Conservation (phyloP, 2,888 invertebrate species). For the Melipona beecheii region DNA sequence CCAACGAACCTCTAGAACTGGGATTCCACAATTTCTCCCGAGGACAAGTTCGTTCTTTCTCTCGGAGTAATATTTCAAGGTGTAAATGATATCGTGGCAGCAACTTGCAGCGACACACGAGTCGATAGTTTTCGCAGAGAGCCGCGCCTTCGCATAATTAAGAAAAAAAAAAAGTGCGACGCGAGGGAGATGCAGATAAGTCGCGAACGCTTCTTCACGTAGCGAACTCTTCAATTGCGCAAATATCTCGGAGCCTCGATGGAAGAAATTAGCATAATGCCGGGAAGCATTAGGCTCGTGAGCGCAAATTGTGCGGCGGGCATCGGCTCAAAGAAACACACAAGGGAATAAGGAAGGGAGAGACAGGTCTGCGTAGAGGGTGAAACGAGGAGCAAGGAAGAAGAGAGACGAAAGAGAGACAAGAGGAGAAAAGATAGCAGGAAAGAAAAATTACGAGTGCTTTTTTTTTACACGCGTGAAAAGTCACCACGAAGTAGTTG, state of each 20-base stretch:
- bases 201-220: conserved; percentile 65
- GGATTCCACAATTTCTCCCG: background rate
- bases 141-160: conserved; percentile 24
- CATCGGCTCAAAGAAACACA: conserved; percentile 61
- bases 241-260: conserved; percentile 70
- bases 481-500: conserved; percentile 17
- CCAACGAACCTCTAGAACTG: background rate
- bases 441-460: background rate
- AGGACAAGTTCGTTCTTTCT: background rate
- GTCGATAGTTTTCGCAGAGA: background rate
- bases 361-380: conserved; percentile 15
- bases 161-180: background rate
- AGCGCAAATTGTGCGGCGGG: conserved; percentile 72
- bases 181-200: conserved; percentile 21
- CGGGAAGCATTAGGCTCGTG: conserved; percentile 71
- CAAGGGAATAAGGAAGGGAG: background rate
- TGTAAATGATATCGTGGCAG: background rate
- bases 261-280: conserved; percentile 77
- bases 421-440: background rate
- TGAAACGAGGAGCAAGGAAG: conserved; percentile 18
- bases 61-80: background rate
- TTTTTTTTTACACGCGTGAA: conserved; percentile 30
- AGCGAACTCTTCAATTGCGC: conserved; percentile 69
- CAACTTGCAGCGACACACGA: background rate
- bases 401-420: conserved; percentile 3